Evolutionary conservation across 1,140 invertebrate species (phyloP).

Genomic region (Drosophila willistoni): DNA sequence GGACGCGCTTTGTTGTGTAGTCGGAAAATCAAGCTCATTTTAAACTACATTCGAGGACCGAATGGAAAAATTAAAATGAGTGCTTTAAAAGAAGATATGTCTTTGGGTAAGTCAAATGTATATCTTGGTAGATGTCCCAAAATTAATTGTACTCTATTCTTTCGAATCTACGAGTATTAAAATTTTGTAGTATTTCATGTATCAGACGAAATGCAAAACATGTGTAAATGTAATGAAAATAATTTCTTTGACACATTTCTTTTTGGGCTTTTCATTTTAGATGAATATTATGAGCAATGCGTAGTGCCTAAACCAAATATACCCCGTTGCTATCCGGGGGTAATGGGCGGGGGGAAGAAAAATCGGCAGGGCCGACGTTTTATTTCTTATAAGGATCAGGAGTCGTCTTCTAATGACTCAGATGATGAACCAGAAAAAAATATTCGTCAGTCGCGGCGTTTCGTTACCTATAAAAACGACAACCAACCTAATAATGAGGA

Average conservation of each 20-base stretch:
- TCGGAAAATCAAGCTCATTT: no score
- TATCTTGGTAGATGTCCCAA: no score
- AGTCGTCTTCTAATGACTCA: not conserved
- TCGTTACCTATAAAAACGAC: not conserved
- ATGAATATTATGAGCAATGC: constrained; percentile 48
- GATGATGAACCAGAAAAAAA: not conserved
- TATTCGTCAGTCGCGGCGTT: constrained; percentile 34
- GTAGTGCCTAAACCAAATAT: constrained; percentile 46
- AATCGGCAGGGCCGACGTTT: constrained; percentile 30
- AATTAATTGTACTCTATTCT: no score
- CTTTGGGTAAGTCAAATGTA: not conserved
- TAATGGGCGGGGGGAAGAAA: not conserved
- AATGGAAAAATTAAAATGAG: constrained; percentile 1
- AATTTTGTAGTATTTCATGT: no score
- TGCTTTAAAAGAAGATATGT: not conserved
- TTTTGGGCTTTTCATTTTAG: constrained; percentile 14
- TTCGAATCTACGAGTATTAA: no score
- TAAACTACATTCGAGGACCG: no score
- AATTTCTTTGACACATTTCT: not conserved
- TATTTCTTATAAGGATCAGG: constrained; percentile 1
- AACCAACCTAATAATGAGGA: not conserved
- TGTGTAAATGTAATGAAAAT: no score
- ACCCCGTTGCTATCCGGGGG: constrained; percentile 26
- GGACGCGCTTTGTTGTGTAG: no score
- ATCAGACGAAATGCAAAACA: no score